phyloP scores from a whole-genome alignment of 2,888 invertebrate species.

The Crepidodera aurea region DNA sequence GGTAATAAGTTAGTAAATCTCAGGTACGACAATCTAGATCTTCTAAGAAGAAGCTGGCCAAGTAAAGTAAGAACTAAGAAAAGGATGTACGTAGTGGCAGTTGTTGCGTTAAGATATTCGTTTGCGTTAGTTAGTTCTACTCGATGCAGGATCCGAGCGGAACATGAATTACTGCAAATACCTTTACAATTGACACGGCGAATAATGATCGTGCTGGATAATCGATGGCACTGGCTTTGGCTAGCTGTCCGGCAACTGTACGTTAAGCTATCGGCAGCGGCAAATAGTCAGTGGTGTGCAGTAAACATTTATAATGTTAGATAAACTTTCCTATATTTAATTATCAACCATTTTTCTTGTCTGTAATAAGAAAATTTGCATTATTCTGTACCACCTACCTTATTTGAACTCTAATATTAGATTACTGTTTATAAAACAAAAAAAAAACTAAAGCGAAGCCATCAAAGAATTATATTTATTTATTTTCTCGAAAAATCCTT shows the following conservation, averaged over 20 bases:
- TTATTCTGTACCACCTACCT: no score
- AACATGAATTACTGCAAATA: constrained; percentile 47
- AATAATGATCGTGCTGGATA: constrained; percentile 50
- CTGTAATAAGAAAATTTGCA: no score
- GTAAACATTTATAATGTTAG: background rate
- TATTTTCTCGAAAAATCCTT: no score
- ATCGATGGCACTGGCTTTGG: constrained; percentile 41
- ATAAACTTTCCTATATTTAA: no score
- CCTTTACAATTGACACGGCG: constrained; percentile 46
- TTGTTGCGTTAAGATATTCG: constrained; percentile 29
- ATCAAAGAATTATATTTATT: no score
- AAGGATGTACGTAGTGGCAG: constrained; percentile 13
- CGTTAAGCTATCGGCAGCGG: constrained; percentile 26
- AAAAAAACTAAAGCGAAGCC: no score
- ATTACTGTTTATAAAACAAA: no score
- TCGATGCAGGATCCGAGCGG: constrained; percentile 36
- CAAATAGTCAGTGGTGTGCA: constrained; percentile 22
- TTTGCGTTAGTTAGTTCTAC: constrained; percentile 29
- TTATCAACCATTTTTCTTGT: no score
- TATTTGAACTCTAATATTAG: no score
- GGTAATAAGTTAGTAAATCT: constrained; percentile 3
- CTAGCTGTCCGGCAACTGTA: constrained; percentile 37
- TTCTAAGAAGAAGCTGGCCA: background rate
- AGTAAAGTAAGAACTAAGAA: background rate
- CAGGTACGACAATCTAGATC: constrained; percentile 3